phyloP scores from a whole-genome alignment of 2,797 vertebrate species.

The Tenualosa ilisha region DNA sequence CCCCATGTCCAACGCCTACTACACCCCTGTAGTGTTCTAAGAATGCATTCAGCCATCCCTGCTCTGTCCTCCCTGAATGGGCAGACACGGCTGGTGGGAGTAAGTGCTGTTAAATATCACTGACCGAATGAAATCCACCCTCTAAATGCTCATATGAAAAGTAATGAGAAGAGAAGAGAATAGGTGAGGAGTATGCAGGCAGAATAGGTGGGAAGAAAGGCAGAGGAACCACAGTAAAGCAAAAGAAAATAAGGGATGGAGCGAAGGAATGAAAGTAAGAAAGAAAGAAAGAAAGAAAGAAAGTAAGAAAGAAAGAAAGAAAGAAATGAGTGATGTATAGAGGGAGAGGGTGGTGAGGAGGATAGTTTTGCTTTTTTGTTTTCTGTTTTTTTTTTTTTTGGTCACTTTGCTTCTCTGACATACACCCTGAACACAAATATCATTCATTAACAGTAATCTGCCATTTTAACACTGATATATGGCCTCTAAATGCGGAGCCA shows the following conservation, averaged over 20 bases:
- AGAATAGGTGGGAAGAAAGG: neutral
- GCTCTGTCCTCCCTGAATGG: neutral
- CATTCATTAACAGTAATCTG: constrained; percentile 93
- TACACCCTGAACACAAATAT: constrained; percentile 82
- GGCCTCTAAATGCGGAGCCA: constrained; percentile 70
- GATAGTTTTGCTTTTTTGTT: constrained; percentile 46
- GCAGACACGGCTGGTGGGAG: neutral
- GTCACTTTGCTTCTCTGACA: constrained; percentile 73
- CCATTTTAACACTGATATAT: constrained; percentile 87
- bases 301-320: neutral
- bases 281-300: neutral
- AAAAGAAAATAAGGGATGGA: constrained; percentile 21
- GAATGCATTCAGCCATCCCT: neutral
- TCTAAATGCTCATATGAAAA: constrained; percentile 35
- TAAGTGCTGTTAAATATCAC: constrained; percentile 45
- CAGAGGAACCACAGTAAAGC: neutral
- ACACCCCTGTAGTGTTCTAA: too few species aligned
- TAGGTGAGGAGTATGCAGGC: constrained; percentile 29
- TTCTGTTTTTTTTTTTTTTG: constrained; percentile 58
- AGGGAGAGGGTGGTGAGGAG: constrained; percentile 46
- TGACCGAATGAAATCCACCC: constrained; percentile 43
- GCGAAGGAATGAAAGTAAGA: neutral
- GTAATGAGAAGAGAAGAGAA: constrained; percentile 34
- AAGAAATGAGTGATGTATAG: neutral
- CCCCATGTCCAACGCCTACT: too few species aligned